Conservation (phyloP, 2,888 invertebrate species). For the Exephanes ischioxanthus region DNA sequence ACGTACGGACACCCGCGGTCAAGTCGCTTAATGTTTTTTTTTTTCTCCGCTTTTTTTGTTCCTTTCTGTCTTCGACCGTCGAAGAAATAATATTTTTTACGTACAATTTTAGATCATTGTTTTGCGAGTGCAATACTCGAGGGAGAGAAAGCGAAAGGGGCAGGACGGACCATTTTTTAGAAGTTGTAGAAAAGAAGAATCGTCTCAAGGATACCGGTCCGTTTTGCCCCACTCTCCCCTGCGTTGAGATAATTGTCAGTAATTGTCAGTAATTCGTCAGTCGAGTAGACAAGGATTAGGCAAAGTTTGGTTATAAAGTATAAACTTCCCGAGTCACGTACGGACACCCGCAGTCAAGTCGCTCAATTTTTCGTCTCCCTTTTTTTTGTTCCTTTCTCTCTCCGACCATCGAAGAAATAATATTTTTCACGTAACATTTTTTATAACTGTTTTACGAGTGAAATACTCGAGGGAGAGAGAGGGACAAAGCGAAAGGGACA, state of each 20-base stretch:
- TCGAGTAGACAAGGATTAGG: conserved; percentile 49
- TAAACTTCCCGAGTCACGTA: conserved; percentile 52
- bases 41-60: not conserved
- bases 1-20: conserved; percentile 36
- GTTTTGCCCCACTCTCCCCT: not conserved
- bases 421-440: not conserved
- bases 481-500: too few relatives aligned
- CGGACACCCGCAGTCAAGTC: conserved; percentile 32
- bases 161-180: not conserved
- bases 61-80: not conserved
- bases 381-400: not conserved
- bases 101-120: not conserved
- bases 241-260: not conserved
- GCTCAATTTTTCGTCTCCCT: not conserved
- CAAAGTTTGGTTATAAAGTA: conserved; percentile 61
- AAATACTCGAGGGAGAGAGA: not conserved
- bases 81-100: not conserved
- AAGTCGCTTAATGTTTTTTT: conserved; percentile 16
- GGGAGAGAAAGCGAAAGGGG: not conserved
- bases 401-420: not conserved
- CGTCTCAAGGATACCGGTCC: not conserved
- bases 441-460: not conserved
- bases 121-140: not conserved
- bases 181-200: not conserved
- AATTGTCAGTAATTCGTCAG: too few relatives aligned